A percentile compares a stretch with the other conserved stretches of the same genome.
These are phyloP conservation scores for Dynastes grantii DNA, from an alignment of 2,888 invertebrate species.

Conservation along the genomic window DNA sequence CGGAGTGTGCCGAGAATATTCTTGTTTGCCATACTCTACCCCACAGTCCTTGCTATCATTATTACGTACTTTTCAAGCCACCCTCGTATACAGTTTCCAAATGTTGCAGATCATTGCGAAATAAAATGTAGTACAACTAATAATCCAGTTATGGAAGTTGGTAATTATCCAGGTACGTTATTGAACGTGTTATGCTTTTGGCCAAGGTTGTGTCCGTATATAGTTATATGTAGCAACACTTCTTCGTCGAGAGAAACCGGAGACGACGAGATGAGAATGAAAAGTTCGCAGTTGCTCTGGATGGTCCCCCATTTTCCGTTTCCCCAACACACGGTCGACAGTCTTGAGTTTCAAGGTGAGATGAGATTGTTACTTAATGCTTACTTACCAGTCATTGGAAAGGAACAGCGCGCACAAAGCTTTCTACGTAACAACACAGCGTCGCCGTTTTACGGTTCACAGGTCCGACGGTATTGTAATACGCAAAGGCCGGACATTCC, in stretches of 20 bases:
- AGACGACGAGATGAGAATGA: neutral
- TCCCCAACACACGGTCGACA: constrained; percentile 20
- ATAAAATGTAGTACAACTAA: too few species aligned
- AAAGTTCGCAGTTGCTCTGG: neutral
- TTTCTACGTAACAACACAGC: constrained; percentile 28
- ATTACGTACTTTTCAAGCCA: too few species aligned
- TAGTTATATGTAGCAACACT: neutral
- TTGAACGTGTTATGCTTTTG: neutral
- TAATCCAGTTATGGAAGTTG: too few species aligned
- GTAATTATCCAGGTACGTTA: too few species aligned
- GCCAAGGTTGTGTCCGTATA: neutral
- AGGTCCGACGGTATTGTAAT: constrained; percentile 43
- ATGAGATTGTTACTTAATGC: constrained; percentile 38
- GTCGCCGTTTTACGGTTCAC: constrained; percentile 37
- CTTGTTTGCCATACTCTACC: too few species aligned
- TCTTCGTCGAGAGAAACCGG: constrained; percentile 5
- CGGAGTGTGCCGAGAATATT: too few species aligned
- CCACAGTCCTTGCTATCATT: too few species aligned
- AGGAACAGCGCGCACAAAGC: constrained; percentile 30
- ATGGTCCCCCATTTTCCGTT: constrained; percentile 38
- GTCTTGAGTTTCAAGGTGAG: constrained; percentile 45
- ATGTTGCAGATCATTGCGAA: too few species aligned
- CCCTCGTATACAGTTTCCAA: too few species aligned
- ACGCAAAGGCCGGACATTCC: constrained; percentile 27
- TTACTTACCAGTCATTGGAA: constrained; percentile 34